Conservation (phyloP, 2,113 vertebrate species). For the Elgaria multicarinata region DNA sequence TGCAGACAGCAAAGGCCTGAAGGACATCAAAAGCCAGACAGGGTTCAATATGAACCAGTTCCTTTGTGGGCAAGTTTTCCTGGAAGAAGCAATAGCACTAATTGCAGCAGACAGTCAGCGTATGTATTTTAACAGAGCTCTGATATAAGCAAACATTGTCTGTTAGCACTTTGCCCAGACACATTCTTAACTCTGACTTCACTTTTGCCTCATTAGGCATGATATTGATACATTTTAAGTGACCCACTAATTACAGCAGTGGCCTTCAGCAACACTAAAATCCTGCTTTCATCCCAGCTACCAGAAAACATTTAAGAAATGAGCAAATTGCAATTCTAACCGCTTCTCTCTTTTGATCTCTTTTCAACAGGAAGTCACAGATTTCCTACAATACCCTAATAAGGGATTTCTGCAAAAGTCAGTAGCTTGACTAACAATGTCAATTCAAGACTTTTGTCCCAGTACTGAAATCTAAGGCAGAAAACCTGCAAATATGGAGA, state of each 20-base stretch:
- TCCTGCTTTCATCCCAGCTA: slow-evolving; percentile 48
- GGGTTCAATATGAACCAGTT: neutral
- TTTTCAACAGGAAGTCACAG: neutral
- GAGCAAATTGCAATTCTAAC: neutral
- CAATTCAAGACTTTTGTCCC: neutral
- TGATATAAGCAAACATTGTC: slow-evolving; percentile 57
- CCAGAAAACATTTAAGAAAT: slow-evolving; percentile 22
- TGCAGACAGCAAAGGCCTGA: slow-evolving; percentile 11
- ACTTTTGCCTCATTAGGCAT: slow-evolving; percentile 62
- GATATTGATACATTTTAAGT: slow-evolving; percentile 66
- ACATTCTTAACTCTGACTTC: slow-evolving; percentile 57
- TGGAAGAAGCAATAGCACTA: neutral
- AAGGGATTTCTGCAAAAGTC: neutral
- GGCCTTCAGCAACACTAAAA: slow-evolving; percentile 54
- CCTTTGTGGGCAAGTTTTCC: slow-evolving; percentile 29
- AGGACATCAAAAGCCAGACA: neutral
- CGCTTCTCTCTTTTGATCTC: slow-evolving; percentile 5
- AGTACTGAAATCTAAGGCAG: neutral
- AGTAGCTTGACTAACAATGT: neutral
- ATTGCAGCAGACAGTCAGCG: slow-evolving; percentile 28
- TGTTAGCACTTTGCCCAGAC: slow-evolving; percentile 58
- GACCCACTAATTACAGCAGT: slow-evolving; percentile 58
- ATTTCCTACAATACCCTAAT: neutral
- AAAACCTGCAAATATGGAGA: neutral
- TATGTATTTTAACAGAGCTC: slow-evolving; percentile 26